Base-by-base conservation (phyloP, 2,888 invertebrate species). In the Zhuqinia jingwanae region DNA sequence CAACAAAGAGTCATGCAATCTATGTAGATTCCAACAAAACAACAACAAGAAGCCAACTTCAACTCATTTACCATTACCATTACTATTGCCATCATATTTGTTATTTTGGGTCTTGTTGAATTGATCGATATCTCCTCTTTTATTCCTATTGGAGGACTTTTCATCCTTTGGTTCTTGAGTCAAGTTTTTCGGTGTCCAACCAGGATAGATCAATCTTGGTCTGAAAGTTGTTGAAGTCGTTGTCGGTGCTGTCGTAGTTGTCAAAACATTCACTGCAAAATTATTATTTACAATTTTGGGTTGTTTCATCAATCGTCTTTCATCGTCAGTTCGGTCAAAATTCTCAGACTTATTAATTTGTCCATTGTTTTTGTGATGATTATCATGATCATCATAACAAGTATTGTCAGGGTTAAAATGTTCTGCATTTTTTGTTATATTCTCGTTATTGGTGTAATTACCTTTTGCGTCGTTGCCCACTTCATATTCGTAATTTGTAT, bases 151-250 rank as follows among this genome's bases (percentile, higher is more conserved):
- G 22, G 13, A 45, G 42, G 17, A 10, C 11, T 10, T 25, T n/a
- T 58, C 58, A 25, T 11, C 17, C 5, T 53, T 20, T 6, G 81
- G 58, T 27, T 81, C 60, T 68, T 68, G 6, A 27, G 82, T 76
- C 82, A 76, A 3, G 15, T 83, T 83, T 50, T 75, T 17, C 50
- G 15, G 58, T 15, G 65, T 75, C 42, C 63, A 84, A 15, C 84
- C 84, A 56, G 84, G 84, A 68, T 22, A 84, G 13, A 84, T 65
- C 10, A 77, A 25, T 47, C 76, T 53, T 8, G 84, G 84, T 53
- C 27, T 77, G 45, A 53, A 45, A 22, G 80, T 45, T 15, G 68
- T 68, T 13, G 36, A 36, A 8, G 68, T 68, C 65, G 65, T 45
- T 17, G 58, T 58, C 13, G 80, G 42, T 36, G 70, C 80, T 70